Base-by-base conservation (phyloP, 2,797 vertebrate genomes). In the Sebastes melanostomus region DNA sequence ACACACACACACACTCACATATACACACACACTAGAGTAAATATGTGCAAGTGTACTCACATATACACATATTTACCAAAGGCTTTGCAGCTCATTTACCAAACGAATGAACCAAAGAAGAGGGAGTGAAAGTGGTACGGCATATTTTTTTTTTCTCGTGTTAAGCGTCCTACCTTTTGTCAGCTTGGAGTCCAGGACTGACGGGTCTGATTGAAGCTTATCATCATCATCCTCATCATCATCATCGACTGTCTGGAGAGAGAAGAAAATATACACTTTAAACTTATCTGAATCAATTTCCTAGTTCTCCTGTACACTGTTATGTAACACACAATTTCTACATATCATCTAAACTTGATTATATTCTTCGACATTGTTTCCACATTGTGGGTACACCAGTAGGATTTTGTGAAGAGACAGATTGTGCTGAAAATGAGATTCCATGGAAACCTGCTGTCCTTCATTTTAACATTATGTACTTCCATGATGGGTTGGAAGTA, bases 141-240 rank as follows among this genome's bases (percentile, higher is more conserved):
- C 42, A 9, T 50, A 20, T 50, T 46, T 46, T 20, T 46, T 18
- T 20, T 50, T 8, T 32, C 50, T 12, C 1, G 20, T 52, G 14
- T 25, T 55, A 18, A 14, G n/a, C 34, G 18, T 11, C 84, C 63
- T 93, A 99, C 98, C 97, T 98, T 99, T 99, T 75, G 96, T 93
- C 71, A 98, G 87, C 91, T 96, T 98, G 65, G 96, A 96, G 3
- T 96, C 96, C 14, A 89, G 86, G 30, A n/a, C n/a, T 6, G 87
- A 81, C 11, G 88, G 66, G 67, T 95, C 94, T 8, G 87, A 89
- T 13, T 94, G 83, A 77, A 84, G 81, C 24, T 82, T 62, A 52
- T 62, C 58, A 8, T 52, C 18, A 9, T 56, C 56, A 1, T 70
- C 75, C 9, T 38, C 58, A 9, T 59, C 58, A 1, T 16, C 75